Base-by-base conservation (phyloP, 2,888 invertebrate species). In the Hemaris fuciformis region DNA sequence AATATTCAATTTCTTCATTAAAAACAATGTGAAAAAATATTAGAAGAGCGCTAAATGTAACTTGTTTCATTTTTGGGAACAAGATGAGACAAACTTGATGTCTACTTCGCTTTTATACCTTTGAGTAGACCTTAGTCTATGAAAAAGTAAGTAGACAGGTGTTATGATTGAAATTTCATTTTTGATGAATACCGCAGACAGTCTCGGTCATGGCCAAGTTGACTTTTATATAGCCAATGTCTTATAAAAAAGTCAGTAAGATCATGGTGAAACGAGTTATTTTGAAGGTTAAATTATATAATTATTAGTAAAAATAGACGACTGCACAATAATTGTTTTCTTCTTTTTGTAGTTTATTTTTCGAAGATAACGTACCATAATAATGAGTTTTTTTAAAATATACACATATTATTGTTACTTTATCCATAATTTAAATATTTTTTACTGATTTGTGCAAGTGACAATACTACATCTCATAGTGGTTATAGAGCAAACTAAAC, bases 81-180 rank as follows among this genome's bases (percentile, higher is more conserved):
- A 57, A 62, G 57, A 45, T 27, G 25, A 38, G 27, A 2, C 25
- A 25, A 7, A 61, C 57, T 10, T 5, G 7, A 45, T 20, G 23
- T 13, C 57, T 60, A 63, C 27, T 61, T 48, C 60, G 69, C 78
- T 84, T 89, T 84, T 89, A 86, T 87, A 84, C 23, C 60, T 22
- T 46, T 20, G 18, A 5, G 38, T 64, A 65, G 79, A 80, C 88
- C 88, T 87, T 87, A 82, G 66, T 68, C 66, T 68, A 64, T 70
- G 63, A 71, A 85, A 86, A 85, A 79, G 79, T 79, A 78, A 79
- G 66, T 66, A 62, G 70, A 68, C 92, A 91, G 89, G 92, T 93
- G 93, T 73, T 85, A 84, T 90, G 90, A 93, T 93, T 92, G 88
- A 80, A 86, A 83, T 82, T 88, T 77, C 78, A 90, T 91, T 80